phyloP scores from a whole-genome alignment of 2,888 invertebrate genomes.

The Thera obeliscata region DNA sequence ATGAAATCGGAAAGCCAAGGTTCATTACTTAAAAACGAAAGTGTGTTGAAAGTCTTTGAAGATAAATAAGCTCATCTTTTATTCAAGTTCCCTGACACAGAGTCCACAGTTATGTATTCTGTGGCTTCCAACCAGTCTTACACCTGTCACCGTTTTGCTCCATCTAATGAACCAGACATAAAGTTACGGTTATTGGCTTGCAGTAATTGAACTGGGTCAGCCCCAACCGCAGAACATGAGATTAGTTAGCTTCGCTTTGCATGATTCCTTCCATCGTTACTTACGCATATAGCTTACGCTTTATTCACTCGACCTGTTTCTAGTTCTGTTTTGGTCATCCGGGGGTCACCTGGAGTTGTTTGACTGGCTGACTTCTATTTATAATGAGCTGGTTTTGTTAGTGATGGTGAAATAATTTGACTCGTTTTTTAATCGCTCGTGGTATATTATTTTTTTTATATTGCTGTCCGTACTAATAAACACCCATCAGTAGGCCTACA shows the following conservation, averaged over 20 bases:
- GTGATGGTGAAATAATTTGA: neutral
- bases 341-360: too few species aligned
- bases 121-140: slow-evolving; percentile 8
- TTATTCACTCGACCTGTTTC: neutral
- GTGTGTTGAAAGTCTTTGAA: slow-evolving; percentile 19
- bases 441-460: too few species aligned
- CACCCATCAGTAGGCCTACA: too few species aligned
- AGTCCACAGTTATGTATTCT: neutral
- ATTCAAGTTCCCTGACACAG: slow-evolving; percentile 13
- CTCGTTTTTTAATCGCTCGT: too few species aligned
- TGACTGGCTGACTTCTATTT: neutral
- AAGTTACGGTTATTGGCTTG: slow-evolving; percentile 44
- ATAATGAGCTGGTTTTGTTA: neutral
- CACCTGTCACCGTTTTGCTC: slow-evolving; percentile 28
- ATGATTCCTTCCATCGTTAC: slow-evolving; percentile 2
- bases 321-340: neutral
- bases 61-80: slow-evolving; percentile 23
- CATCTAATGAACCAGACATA: slow-evolving; percentile 35
- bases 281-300: slow-evolving; percentile 1
- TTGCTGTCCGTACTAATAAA: too few species aligned
- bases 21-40: slow-evolving; percentile 20
- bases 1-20: slow-evolving; percentile 15
- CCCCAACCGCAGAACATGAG: slow-evolving; percentile 58
- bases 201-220: slow-evolving; percentile 60
- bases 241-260: slow-evolving; percentile 35